phyloP scores from a whole-genome alignment of 1,140 invertebrate species.

The Cardiocondyla obscurior region DNA sequence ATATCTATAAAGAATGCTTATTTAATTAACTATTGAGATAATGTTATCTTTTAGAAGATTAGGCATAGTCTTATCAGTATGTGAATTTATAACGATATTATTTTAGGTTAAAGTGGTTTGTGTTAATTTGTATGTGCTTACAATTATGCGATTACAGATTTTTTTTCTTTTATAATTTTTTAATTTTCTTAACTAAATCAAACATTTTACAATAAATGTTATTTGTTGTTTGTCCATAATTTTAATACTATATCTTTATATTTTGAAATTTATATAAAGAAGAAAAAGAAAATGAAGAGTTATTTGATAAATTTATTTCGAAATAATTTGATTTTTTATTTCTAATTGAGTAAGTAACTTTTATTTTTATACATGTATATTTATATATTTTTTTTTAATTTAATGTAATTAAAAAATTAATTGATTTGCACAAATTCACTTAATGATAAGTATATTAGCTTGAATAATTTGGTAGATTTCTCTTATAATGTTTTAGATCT shows the following conservation, averaged over 20 bases:
- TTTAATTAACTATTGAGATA: conserved; percentile 36
- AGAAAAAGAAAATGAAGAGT: not conserved
- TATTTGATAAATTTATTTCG: not conserved
- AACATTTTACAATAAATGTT: not conserved
- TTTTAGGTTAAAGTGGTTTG: not conserved
- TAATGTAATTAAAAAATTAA: conserved; percentile 9
- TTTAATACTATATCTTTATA: not conserved
- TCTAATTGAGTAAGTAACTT: not conserved
- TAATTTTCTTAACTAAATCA: not conserved
- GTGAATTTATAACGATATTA: not conserved
- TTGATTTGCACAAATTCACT: not conserved
- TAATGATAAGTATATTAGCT: not conserved
- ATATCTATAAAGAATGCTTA: not conserved
- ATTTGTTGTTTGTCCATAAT: not conserved
- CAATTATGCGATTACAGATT: too few relatives aligned
- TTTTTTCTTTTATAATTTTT: too few relatives aligned
- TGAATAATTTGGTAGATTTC: not conserved
- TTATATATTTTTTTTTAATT: not conserved
- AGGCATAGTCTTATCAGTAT: conserved; percentile 6
- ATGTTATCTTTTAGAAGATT: conserved; percentile 33
- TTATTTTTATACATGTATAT: not conserved
- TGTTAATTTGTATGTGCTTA: conserved; percentile 7
- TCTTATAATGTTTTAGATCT: not conserved
- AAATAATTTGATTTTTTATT: not conserved
- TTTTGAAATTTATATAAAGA: not conserved